A percentile compares a stretch with the other conserved stretches of the same genome.
Evolutionary conservation across 2,888 invertebrate genomes (phyloP).

Genomic region (Latrodectus hesperus): DNA sequence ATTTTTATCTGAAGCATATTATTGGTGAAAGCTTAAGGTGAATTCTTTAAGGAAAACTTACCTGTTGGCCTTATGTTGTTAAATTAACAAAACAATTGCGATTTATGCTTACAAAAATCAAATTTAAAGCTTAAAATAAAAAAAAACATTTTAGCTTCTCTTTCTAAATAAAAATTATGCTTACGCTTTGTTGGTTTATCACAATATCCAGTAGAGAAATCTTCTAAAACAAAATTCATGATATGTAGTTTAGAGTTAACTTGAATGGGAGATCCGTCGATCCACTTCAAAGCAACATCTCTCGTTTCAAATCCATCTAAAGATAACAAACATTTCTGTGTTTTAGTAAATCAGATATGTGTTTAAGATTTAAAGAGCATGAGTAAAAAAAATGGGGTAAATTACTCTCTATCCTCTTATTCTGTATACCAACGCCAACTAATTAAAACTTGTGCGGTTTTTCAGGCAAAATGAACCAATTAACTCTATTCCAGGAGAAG

Average conservation of each 20-base stretch:
- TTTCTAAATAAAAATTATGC: neutral
- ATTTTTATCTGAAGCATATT: too few species aligned
- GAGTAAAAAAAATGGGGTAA: too few species aligned
- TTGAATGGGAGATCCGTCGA: slow-evolving; percentile 55
- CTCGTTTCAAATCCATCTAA: slow-evolving; percentile 63
- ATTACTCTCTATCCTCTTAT: too few species aligned
- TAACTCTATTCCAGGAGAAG: neutral
- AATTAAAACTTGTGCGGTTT: neutral
- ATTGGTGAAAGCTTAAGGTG: too few species aligned
- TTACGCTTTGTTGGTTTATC: slow-evolving; percentile 53
- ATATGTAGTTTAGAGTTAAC: slow-evolving; percentile 54
- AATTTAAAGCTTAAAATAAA: too few species aligned
- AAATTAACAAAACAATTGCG: too few species aligned
- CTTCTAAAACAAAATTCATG: slow-evolving; percentile 59
- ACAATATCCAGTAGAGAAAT: slow-evolving; percentile 55
- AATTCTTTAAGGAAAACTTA: too few species aligned
- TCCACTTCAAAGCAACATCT: slow-evolving; percentile 53
- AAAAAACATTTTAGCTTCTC: too few species aligned
- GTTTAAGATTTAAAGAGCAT: too few species aligned
- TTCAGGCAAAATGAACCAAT: neutral
- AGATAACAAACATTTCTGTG: neutral
- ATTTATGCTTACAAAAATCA: too few species aligned
- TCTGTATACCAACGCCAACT: neutral
- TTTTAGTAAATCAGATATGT: neutral
- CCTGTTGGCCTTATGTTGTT: too few species aligned